Evolutionary conservation across 1,140 invertebrate genomes (phyloP), one percentile per base, ranked within the genome.

Genomic region (Ctenoplectra terminalis): DNA sequence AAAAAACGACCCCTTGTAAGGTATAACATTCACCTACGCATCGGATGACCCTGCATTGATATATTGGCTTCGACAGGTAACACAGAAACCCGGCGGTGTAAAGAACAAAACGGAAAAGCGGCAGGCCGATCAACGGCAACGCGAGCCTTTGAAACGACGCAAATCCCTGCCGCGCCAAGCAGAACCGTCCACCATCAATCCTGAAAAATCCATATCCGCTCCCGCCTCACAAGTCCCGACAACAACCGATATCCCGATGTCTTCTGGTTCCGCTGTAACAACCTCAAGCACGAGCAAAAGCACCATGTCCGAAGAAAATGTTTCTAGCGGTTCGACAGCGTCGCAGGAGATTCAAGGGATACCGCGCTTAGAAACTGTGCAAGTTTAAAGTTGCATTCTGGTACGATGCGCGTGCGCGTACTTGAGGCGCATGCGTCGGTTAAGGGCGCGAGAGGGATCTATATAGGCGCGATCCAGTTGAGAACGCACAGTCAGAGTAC

Each of bases 11-110:
- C 31, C 15, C 34, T 37, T 63, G 34, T 70, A 69, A 37, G 46
- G 31, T 69, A 56, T 34, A 69, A 2, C 6, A 79, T 17, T 69
- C 17, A 69, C 17, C 67, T 5, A 61, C 0, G 40, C 71, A 17
- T 15, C 40, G 46, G 58, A 67, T 71, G 66, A 56, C 58, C 29
- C 52, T 81, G 48, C 71, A 81, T 54, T 75, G 23, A 75, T 48
- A 34, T 56, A 8, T 87, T 84, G 80, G 60, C 75, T 85, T 85
- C 74, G 77, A 85, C 86, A 91, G 89, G 87, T 90, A 50, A 29
- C 69, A 56, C 76, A 85, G 78, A 54, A 71, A 71, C 87, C 46
- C 29, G 54, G 73, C 34, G 77, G 73, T 34, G 64, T 50, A 63
- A 87, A 86, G 72, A 84, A 58, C 69, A 90, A 84, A 78, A 78